phyloP scores from a whole-genome alignment of 2,113 vertebrate species.

The Cebus imitator region DNA sequence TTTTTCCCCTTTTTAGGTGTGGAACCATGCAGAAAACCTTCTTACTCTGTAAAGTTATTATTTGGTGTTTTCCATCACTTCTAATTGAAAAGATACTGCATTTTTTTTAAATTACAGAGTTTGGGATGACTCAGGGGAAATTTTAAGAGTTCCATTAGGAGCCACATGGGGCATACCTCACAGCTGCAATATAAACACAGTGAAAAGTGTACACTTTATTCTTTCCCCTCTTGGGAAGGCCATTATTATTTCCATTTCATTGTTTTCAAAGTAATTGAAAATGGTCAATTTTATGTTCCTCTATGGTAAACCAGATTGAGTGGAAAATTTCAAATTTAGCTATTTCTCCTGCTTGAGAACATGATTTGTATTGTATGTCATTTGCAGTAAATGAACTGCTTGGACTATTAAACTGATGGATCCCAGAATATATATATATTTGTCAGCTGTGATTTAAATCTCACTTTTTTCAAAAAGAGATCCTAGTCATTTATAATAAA shows the following conservation, averaged over 20 bases:
- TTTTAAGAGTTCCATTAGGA: conserved; percentile 29
- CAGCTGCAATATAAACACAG: conserved; percentile 12
- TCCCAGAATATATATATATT: conserved; percentile 6
- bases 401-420: not conserved
- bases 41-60: not conserved
- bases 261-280: conserved; percentile 68
- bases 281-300: conserved; percentile 36
- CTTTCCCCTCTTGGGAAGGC: not conserved
- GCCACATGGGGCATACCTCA: not conserved
- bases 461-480: not conserved
- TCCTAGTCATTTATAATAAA: not conserved
- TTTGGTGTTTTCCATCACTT: not conserved
- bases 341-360: conserved; percentile 40
- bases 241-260: conserved; percentile 59
- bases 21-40: not conserved
- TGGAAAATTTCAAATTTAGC: conserved; percentile 45
- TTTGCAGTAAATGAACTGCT: conserved; percentile 42
- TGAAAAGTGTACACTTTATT: conserved; percentile 1
- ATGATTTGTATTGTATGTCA: conserved; percentile 45
- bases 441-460: conserved; percentile 32
- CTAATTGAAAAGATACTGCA: conserved; percentile 39
- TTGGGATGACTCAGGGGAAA: conserved; percentile 18
- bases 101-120: not conserved
- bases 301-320: conserved; percentile 32
- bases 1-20: not conserved